Base-by-base conservation (phyloP, 2,888 invertebrate species). In the Cephalotes varians region DNA sequence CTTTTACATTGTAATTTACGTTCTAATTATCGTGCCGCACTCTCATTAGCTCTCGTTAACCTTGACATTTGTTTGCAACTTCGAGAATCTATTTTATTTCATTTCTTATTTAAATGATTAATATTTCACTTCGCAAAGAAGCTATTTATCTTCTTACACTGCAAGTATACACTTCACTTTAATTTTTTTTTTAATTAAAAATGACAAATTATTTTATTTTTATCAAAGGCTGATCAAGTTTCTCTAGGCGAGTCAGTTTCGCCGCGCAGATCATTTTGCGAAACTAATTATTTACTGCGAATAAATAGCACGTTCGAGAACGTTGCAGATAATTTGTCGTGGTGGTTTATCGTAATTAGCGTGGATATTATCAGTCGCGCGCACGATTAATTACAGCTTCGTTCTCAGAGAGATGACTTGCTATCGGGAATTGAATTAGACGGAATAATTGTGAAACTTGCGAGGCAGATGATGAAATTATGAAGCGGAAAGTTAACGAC, bases 391-490 rank as follows among this genome's bases (percentile, higher is more conserved):
- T 88, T 83, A 82, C 81, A 65, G 82, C 82, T 81, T 21, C 81
- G 84, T 67, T 81, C 79, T 21, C 84, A 82, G 74, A 73, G 85
- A 85, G 88, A 87, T 86, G 85, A 83, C 81, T 67, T 76, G 77
- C 56, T 65, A 79, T 85, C 54, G 69, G 86, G 62, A 73, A 79
- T 85, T 84, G 88, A 88, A 85, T 88, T 86, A 83, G 88, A 86
- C 85, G 85, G 88, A 83, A 88, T 88, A 88, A 88, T 88, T 86
- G 88, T 82, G 85, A 86, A 84, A 83, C 86, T 88, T 88, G 82
- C 86, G 67, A 82, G 81, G 85, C 85, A 85, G 88, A 85, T 88
- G 87, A 88, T 88, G 87, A 86, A 86, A 86, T 88, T 88, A 88
- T 79, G 74, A 74, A 65, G 86, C 83, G 83, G 67, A 71, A 85